Base-by-base conservation (phyloP, 2,888 invertebrate genomes). In the Rhagium mordax region DNA sequence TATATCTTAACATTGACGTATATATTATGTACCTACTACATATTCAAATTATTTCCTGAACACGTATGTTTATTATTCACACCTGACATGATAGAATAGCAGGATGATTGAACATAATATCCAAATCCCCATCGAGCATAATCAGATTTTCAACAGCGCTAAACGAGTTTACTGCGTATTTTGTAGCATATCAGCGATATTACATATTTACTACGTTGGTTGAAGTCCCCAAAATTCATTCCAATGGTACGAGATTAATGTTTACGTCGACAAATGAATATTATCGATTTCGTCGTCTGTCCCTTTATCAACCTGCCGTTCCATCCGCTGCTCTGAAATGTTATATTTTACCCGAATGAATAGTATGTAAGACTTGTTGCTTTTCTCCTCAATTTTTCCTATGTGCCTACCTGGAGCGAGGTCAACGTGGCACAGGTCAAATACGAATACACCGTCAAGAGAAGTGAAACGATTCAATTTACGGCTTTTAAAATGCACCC, bases 221-320 rank as follows among this genome's bases (percentile, higher is more conserved):
- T 20, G 51, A 29, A 21, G 20, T 13, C 47, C 61, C 49, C 16
- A 27, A 55, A 60, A 49, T 16, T 27, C 53, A 53, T 70, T 41
- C 33, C 47, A 20, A 15, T 29, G 53, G 48, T 57, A 15, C 16
- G 8, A 66, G 57, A 65, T 65, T 71, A 70, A 70, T 57, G 65
- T 59, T 59, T 33, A 41, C 59, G 48, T 66, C 66, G 72, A 68
- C 68, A 68, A 68, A 72, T 72, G 68, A 72, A 68, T 60, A 49
- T 62, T 73, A 73, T 73, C 70, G 73, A 73, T 73, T 68, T 60
- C 21, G 70, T 70, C 69, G 70, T 70, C 69, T 70, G 65, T 13
- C 29, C 29, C 51, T 69, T 68, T 47, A 24, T 20, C 61, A 20
- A 48, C 18, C 20, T 47, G 61, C 15, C 47, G 29, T 13, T 33